phyloP scores from a whole-genome alignment of 2,888 invertebrate species.

The Trachelus stipa region DNA sequence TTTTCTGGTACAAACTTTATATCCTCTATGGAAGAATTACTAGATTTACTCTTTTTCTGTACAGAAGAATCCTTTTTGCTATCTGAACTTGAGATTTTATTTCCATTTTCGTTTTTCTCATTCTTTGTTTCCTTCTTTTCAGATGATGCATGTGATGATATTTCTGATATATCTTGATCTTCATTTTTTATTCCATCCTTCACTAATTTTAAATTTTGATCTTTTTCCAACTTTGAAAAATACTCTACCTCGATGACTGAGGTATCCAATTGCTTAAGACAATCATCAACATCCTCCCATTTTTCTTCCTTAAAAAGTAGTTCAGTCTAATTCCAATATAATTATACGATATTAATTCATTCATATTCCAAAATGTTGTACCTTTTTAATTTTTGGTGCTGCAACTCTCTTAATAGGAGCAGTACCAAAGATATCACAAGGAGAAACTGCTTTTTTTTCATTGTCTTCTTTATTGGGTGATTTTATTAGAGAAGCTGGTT shows the following conservation, averaged over 20 bases:
- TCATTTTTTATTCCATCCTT: slow-evolving; percentile 2
- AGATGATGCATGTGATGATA: background rate
- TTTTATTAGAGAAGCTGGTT: slow-evolving; percentile 45
- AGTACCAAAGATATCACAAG: slow-evolving; percentile 72
- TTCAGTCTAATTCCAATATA: background rate
- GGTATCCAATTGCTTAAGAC: slow-evolving; percentile 76
- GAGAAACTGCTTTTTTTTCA: slow-evolving; percentile 67
- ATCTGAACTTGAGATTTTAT: slow-evolving; percentile 22
- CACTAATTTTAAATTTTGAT: slow-evolving; percentile 54
- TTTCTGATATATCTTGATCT: background rate
- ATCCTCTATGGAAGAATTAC: slow-evolving; percentile 12
- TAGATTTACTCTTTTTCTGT: slow-evolving; percentile 11
- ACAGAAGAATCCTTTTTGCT: slow-evolving; percentile 1
- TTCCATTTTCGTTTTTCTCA: slow-evolving; percentile 34
- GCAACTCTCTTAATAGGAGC: slow-evolving; percentile 73
- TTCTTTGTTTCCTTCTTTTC: slow-evolving; percentile 38
- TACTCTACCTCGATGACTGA: slow-evolving; percentile 63
- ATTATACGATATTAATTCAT: too few relatives aligned
- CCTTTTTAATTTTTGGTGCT: slow-evolving; percentile 58
- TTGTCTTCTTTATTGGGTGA: slow-evolving; percentile 53
- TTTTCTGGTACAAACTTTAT: slow-evolving; percentile 13
- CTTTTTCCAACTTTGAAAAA: slow-evolving; percentile 23
- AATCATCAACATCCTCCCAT: slow-evolving; percentile 75
- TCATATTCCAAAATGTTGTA: too few relatives aligned
- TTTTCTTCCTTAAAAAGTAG: slow-evolving; percentile 58